These are phyloP conservation scores for Nannospalax galili DNA, from an alignment of 2,113 vertebrate species.

Conservation along the genomic window DNA sequence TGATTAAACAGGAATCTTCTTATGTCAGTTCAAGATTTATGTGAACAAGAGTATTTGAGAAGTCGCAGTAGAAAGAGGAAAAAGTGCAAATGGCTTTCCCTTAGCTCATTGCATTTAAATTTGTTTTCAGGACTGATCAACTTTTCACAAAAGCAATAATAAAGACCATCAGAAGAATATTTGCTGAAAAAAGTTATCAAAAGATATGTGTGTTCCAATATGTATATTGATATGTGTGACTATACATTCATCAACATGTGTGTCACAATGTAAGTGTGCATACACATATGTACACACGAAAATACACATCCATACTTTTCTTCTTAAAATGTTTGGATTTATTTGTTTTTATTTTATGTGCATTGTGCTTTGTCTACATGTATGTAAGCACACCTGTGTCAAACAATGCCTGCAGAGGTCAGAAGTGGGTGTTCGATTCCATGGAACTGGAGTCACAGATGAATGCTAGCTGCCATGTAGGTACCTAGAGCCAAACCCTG, in stretches of 20 bases:
- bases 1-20: neutral
- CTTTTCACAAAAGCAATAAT: neutral
- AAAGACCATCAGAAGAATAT: neutral
- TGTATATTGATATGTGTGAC: neutral
- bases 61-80: neutral
- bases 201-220: neutral
- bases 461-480: too few relatives aligned
- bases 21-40: neutral
- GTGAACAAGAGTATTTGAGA: neutral
- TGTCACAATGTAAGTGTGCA: neutral
- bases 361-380: too few relatives aligned
- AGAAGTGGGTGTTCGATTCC: too few relatives aligned
- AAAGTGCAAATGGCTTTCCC: neutral
- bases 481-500: too few relatives aligned
- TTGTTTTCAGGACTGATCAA: slow-evolving; percentile 17
- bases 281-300: neutral
- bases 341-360: too few relatives aligned
- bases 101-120: neutral
- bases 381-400: too few relatives aligned
- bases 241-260: neutral
- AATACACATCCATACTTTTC: too few relatives aligned
- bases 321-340: too few relatives aligned
- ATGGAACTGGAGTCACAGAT: too few relatives aligned
- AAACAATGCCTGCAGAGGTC: too few relatives aligned
- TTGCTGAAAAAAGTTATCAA: neutral